Evolutionary conservation across 2,888 invertebrate species (phyloP).

Genomic region (Loripinus fragilis): DNA sequence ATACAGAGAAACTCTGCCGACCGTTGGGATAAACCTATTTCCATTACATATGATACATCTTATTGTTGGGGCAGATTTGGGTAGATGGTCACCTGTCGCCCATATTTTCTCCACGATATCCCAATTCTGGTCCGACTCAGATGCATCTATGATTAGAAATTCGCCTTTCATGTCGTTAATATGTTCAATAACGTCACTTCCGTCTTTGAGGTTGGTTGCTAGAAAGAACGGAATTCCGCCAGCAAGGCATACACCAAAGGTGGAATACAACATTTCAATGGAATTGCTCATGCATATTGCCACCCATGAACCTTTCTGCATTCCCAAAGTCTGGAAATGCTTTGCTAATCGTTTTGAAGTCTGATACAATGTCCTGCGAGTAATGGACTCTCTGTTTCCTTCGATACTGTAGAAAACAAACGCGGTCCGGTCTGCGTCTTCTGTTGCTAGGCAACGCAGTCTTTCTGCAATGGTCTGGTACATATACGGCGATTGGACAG

Average conservation of each 20-base stretch:
- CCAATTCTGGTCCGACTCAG: constrained; percentile 34
- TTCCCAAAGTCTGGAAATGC: constrained; percentile 33
- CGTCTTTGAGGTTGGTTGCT: constrained; percentile 40
- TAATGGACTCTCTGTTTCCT: constrained; percentile 19
- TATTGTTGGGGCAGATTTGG: constrained; percentile 29
- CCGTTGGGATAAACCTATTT: neutral
- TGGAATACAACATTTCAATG: constrained; percentile 34
- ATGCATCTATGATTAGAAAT: constrained; percentile 34
- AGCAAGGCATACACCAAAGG: constrained; percentile 33
- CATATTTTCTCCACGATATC: constrained; percentile 39
- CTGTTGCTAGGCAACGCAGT: constrained; percentile 35
- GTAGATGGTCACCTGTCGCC: neutral
- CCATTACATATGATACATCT: constrained; percentile 35
- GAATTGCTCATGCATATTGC: constrained; percentile 53
- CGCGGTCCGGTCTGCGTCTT: constrained; percentile 41
- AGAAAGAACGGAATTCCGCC: constrained; percentile 45
- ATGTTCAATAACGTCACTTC: constrained; percentile 45
- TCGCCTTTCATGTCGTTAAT: constrained; percentile 24
- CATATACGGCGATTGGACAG: constrained; percentile 28
- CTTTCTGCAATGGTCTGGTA: constrained; percentile 42
- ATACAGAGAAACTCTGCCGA: neutral
- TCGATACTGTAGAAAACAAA: constrained; percentile 44
- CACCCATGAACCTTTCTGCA: constrained; percentile 32
- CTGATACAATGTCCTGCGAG: constrained; percentile 38
- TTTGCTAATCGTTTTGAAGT: constrained; percentile 25